Conservation (phyloP, 2,888 invertebrate species). For the Sericinus montela region DNA sequence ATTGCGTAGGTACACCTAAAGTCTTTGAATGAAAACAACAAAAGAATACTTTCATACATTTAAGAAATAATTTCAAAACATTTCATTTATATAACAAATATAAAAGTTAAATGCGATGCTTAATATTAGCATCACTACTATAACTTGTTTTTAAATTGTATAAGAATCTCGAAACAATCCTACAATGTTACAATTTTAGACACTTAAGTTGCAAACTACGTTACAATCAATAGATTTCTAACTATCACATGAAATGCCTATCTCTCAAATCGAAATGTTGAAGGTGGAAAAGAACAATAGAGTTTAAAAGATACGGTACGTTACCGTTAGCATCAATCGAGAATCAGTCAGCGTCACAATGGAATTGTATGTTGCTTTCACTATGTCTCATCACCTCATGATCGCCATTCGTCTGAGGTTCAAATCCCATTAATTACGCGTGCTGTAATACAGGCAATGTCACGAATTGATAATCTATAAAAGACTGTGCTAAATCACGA, state of each 20-base stretch:
- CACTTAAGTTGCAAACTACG: conserved; percentile 14
- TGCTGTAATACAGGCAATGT: conserved; percentile 36
- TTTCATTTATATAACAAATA: too few species aligned
- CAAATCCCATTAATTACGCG: conserved; percentile 45
- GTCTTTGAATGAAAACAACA: conserved; percentile 5
- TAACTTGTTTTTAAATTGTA: conserved; percentile 28
- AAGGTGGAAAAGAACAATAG: conserved; percentile 56
- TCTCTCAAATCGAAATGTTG: conserved; percentile 37
- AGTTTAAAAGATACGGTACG: conserved; percentile 41
- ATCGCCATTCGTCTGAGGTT: conserved; percentile 49
- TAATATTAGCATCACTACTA: too few species aligned
- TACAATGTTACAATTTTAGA: conserved; percentile 22
- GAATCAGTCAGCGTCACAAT: conserved; percentile 61
- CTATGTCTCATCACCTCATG: conserved; percentile 37
- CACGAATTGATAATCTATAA: conserved; percentile 17
- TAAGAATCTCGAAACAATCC: conserved; percentile 26
- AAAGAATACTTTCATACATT: background rate
- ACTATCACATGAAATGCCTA: conserved; percentile 20
- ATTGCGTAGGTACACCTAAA: background rate
- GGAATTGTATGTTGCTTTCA: conserved; percentile 58
- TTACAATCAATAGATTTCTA: conserved; percentile 18
- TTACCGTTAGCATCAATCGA: conserved; percentile 50
- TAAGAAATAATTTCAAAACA: too few species aligned
- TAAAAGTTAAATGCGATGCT: too few species aligned
- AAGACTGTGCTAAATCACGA: too few species aligned